Conservation (phyloP, 2,888 invertebrate species). For the Agrochola circellaris region DNA sequence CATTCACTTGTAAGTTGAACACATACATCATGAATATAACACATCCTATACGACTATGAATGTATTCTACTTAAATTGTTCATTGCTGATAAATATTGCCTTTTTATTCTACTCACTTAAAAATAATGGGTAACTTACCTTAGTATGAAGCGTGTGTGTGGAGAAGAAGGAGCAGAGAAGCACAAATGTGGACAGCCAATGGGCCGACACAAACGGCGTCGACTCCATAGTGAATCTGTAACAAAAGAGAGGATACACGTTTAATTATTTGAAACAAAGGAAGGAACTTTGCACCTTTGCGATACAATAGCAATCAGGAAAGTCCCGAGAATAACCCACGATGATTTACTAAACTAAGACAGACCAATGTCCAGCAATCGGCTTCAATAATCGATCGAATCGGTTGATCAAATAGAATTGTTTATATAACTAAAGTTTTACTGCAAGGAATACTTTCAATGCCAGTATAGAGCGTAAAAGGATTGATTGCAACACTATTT, state of each 20-base stretch:
- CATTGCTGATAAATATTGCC: neutral
- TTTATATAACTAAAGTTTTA: neutral
- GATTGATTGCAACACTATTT: conserved; percentile 30
- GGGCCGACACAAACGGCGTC: conserved; percentile 80
- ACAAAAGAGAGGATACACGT: conserved; percentile 52
- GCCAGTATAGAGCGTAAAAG: conserved; percentile 6
- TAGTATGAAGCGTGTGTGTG: conserved; percentile 83
- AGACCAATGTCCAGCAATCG: neutral
- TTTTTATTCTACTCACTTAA: too few relatives aligned
- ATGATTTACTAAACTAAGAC: neutral
- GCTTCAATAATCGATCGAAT: neutral
- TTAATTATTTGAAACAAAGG: neutral
- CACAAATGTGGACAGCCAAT: conserved; percentile 85
- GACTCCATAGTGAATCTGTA: conserved; percentile 86
- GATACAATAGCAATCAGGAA: neutral
- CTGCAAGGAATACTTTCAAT: conserved; percentile 2
- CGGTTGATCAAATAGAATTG: neutral
- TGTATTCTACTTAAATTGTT: neutral
- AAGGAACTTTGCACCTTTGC: neutral
- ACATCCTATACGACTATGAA: neutral
- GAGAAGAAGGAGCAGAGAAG: conserved; percentile 85
- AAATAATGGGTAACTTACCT: conserved; percentile 76
- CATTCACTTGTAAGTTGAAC: neutral
- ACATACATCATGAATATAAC: too few relatives aligned
- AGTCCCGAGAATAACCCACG: neutral